phyloP scores from a whole-genome alignment of 2,888 invertebrate species.

The Andricus curvator region DNA sequence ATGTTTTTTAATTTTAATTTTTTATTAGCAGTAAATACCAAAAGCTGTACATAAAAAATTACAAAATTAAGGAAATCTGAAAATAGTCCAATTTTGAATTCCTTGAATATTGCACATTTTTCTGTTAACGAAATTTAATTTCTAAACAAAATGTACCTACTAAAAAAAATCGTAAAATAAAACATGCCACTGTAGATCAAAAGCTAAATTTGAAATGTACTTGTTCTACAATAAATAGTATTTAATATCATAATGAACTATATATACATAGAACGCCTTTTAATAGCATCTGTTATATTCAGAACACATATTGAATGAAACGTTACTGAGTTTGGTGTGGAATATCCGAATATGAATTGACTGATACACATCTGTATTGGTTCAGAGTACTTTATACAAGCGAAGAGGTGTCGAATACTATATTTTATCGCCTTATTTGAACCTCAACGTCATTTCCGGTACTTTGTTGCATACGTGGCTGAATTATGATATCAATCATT shows the following conservation, averaged over 20 bases:
- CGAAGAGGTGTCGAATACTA: conserved; percentile 28
- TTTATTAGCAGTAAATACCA: too few relatives aligned
- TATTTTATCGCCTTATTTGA: conserved; percentile 35
- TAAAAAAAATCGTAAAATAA: too few relatives aligned
- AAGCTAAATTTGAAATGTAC: too few relatives aligned
- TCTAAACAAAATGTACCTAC: too few relatives aligned
- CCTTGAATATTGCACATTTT: too few relatives aligned
- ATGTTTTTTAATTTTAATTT: too few relatives aligned
- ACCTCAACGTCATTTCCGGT: conserved; percentile 35
- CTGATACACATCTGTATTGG: conserved; percentile 32
- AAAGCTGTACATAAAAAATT: too few relatives aligned
- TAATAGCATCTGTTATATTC: conserved; percentile 13
- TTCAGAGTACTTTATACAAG: conserved; percentile 29
- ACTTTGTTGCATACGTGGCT: conserved; percentile 25
- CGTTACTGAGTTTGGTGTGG: neutral
- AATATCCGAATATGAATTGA: conserved; percentile 14
- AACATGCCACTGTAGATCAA: too few relatives aligned
- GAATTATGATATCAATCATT: conserved; percentile 36
- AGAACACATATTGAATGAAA: conserved; percentile 17
- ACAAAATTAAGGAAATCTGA: too few relatives aligned
- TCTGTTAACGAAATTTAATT: too few relatives aligned
- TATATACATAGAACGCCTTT: neutral
- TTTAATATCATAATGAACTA: conserved; percentile 6
- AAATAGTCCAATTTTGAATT: too few relatives aligned
- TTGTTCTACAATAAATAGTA: neutral